These are phyloP conservation scores for Embidobia sp. DNA, from an alignment of 2,888 invertebrate genomes.

Conservation along the genomic window DNA sequence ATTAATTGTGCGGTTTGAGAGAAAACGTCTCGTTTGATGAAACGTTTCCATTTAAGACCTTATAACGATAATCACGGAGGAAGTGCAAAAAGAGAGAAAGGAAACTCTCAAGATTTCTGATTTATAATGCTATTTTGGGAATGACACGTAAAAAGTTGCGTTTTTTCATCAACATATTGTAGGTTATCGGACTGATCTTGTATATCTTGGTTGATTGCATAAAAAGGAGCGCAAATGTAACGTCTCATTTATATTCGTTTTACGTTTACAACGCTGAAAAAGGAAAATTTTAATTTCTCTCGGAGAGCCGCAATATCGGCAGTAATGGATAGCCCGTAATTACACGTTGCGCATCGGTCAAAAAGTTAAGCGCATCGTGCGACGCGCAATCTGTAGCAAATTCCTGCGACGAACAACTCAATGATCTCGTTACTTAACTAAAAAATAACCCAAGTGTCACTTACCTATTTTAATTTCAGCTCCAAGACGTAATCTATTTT, in stretches of 20 bases:
- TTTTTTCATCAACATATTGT: slow-evolving; percentile 55
- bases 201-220: slow-evolving; percentile 58
- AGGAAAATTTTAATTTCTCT: slow-evolving; percentile 67
- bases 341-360: slow-evolving; percentile 66
- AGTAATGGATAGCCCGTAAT: slow-evolving; percentile 70
- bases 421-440: slow-evolving; percentile 42
- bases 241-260: slow-evolving; percentile 65
- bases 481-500: too few species aligned
- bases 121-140: slow-evolving; percentile 10
- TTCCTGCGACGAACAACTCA: slow-evolving; percentile 47
- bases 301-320: slow-evolving; percentile 58
- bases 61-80: too few species aligned
- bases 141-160: slow-evolving; percentile 25
- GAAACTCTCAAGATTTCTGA: slow-evolving; percentile 1
- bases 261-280: slow-evolving; percentile 49
- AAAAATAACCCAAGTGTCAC: slow-evolving; percentile 16
- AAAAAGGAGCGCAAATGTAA: slow-evolving; percentile 54
- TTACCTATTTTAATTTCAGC: slow-evolving; percentile 31
- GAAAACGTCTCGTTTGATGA: too few species aligned
- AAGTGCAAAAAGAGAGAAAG: too few species aligned
- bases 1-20: too few species aligned
- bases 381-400: slow-evolving; percentile 38
- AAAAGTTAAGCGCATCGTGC: slow-evolving; percentile 59
- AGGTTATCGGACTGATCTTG: slow-evolving; percentile 52
- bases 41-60: too few species aligned